Evolutionary conservation across 2,888 invertebrate species (phyloP), one percentile per base, ranked within the genome.

Genomic region (Tortrix viridana): DNA sequence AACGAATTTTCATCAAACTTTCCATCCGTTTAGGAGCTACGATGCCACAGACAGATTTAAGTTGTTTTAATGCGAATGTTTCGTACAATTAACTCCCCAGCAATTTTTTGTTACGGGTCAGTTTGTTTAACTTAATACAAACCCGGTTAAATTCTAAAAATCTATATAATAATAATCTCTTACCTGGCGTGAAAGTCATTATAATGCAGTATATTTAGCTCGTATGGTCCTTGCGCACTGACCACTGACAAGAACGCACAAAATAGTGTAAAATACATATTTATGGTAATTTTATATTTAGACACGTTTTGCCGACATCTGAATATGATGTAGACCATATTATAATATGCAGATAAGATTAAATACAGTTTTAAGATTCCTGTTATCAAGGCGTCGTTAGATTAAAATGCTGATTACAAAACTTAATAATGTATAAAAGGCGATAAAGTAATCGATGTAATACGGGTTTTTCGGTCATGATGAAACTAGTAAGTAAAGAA

Each of bases 121-220:
- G n/a, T n/a, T n/a, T n/a, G n/a, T n/a, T n/a, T n/a, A n/a, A n/a
- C n/a, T n/a, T n/a, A n/a, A n/a, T n/a, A n/a, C n/a, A n/a, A n/a
- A n/a, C n/a, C n/a, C n/a, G n/a, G n/a, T n/a, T n/a, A n/a, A n/a
- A n/a, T n/a, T n/a, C n/a, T n/a, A n/a, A n/a, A n/a, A 12, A 12
- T 1, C 2, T 7, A 12, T 26, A 26, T 26, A 3, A 26, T 3
- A 3, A 32, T 3, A 32, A 32, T 32, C 12, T 32, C 57, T 53
- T 52, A 61, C 65, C 65, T 60, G 3, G 65, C 65, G 22, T 65
- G 65, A 41, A 65, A 65, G n/a, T 65, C 65, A 48, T 65, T 65
- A 9, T 65, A 60, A 43, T 65, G 65, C 16, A 65, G 43, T 44
- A 65, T 56, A 16, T 65, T 65, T 32, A 65, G 38, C 14, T 54